Evolutionary conservation across 2,888 invertebrate species (phyloP).

Genomic region (Melanargia galathea): DNA sequence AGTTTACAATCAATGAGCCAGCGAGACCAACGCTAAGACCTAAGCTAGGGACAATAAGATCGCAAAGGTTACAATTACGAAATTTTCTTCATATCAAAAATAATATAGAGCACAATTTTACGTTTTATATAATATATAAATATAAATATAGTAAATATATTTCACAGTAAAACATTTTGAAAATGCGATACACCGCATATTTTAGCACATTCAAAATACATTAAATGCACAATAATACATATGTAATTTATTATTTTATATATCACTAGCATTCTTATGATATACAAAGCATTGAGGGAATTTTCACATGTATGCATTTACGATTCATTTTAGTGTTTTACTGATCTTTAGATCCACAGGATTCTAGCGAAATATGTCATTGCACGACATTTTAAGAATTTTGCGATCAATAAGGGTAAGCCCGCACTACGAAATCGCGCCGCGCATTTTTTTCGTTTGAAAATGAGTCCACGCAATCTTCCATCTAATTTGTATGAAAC

Average conservation of each 20-base stretch:
- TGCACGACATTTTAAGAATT: conserved; percentile 4
- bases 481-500: neutral
- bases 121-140: conserved; percentile 27
- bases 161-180: conserved; percentile 20
- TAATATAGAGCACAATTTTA: conserved; percentile 28
- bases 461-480: too few species aligned
- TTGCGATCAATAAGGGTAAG: neutral
- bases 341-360: conserved; percentile 3
- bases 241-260: neutral
- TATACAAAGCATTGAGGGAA: conserved; percentile 9
- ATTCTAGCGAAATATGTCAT: conserved; percentile 4
- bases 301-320: conserved; percentile 4
- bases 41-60: conserved; percentile 79
- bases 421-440: neutral
- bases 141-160: conserved; percentile 34
- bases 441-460: too few species aligned
- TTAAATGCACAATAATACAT: conserved; percentile 19
- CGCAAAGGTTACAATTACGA: conserved; percentile 68
- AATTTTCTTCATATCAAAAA: conserved; percentile 39
- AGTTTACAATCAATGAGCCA: neutral
- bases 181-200: conserved; percentile 14
- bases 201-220: conserved; percentile 18
- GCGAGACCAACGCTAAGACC: conserved; percentile 42
- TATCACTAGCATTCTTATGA: conserved; percentile 7
- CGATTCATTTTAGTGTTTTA: neutral